phyloP scores from a whole-genome alignment of 2,113 vertebrate genomes.

The Crypturellus undulatus region DNA sequence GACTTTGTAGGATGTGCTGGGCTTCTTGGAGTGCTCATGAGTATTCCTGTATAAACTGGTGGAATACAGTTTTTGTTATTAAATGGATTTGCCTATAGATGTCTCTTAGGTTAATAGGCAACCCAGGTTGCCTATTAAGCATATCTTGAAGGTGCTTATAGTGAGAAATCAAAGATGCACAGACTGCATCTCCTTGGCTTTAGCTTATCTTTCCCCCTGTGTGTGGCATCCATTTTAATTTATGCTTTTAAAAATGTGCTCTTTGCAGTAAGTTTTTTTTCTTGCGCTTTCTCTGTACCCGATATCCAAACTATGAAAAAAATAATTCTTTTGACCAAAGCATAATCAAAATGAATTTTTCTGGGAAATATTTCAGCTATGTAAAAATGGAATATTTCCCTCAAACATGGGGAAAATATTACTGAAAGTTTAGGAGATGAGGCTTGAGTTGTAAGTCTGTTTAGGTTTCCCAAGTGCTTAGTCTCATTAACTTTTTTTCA shows the following conservation, averaged over 20 bases:
- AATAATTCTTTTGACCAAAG: neutral
- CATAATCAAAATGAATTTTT: rapidly evolving
- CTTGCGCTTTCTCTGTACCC: neutral
- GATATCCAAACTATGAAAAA: neutral
- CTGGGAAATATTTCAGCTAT: neutral
- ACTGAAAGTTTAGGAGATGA: neutral
- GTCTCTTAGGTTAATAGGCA: too few species aligned
- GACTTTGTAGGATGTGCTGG: neutral
- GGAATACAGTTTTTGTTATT: neutral
- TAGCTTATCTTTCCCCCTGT: neutral
- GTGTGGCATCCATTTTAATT: neutral
- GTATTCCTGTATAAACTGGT: neutral
- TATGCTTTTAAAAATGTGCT: neutral
- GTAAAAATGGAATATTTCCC: neutral
- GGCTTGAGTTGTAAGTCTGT: neutral
- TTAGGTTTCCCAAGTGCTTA: neutral
- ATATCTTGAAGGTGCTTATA: neutral
- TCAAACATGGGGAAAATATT: neutral
- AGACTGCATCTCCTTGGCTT: neutral
- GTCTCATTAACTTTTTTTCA: neutral
- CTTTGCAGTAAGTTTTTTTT: neutral
- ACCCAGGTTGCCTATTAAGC: neutral
- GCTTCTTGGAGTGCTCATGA: neutral
- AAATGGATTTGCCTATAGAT: neutral
- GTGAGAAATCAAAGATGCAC: neutral